Conservation (phyloP, 2,797 vertebrate genomes). For the Euthynnus affinis region DNA sequence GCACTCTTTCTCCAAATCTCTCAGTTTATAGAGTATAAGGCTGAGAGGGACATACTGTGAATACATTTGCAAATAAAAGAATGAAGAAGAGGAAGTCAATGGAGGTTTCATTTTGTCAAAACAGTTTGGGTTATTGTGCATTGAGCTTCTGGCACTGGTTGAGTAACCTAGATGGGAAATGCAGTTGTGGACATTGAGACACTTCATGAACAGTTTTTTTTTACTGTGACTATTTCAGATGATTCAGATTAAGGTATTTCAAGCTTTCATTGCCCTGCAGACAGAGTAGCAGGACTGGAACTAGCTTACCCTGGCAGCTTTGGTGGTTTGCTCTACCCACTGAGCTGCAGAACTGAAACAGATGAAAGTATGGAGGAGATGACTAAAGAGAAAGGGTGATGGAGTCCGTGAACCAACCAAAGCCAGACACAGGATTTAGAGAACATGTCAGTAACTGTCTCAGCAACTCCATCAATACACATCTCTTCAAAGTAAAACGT, state of each 20-base stretch:
- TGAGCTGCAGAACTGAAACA: neutral
- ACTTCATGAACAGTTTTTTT: neutral
- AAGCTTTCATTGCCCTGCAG: neutral
- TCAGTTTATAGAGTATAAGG: too few species aligned
- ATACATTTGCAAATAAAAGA: neutral
- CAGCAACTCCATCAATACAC: neutral
- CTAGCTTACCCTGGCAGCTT: neutral
- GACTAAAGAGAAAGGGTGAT: neutral
- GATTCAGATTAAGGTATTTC: neutral
- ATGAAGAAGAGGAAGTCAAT: neutral
- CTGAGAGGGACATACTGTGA: too few species aligned
- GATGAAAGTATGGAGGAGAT: constrained; percentile 11
- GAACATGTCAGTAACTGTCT: neutral
- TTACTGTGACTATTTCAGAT: neutral
- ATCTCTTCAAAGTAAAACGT: neutral
- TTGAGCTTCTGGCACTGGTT: neutral
- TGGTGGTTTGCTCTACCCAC: neutral
- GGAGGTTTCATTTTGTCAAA: neutral
- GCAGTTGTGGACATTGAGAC: too few species aligned
- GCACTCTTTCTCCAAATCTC: too few species aligned
- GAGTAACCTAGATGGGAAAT: neutral
- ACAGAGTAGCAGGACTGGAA: constrained; percentile 4
- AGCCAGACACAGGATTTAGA: neutral
- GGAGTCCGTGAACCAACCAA: constrained; percentile 4
- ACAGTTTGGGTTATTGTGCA: neutral